phyloP scores from a whole-genome alignment of 92 coral and sea anemone genomes.

The Micromussa lordhowensis region DNA sequence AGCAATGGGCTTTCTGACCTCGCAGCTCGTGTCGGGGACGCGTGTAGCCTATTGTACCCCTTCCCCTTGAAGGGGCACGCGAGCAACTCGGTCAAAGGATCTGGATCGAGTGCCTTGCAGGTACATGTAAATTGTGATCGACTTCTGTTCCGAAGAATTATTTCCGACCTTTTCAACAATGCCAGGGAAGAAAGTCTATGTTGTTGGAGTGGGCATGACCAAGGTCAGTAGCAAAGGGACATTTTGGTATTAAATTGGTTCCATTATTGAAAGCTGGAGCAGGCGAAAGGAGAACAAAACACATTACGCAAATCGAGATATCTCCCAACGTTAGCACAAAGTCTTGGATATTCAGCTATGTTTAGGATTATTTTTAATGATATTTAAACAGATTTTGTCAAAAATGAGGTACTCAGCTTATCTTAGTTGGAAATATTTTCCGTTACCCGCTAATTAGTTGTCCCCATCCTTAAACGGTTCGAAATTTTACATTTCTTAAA shows the following conservation, averaged over 20 bases:
- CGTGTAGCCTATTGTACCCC: too few relatives aligned
- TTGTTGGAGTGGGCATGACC: constrained; percentile 99
- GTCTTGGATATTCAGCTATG: background rate
- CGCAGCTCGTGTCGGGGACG: too few relatives aligned
- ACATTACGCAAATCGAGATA: background rate
- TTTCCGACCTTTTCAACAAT: constrained; percentile 42
- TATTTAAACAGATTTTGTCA: too few relatives aligned
- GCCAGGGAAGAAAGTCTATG: constrained; percentile 88
- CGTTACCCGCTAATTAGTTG: too few relatives aligned
- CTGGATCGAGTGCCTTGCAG: constrained; percentile 35
- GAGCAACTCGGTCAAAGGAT: background rate
- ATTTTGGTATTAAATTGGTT: background rate
- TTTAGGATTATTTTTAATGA: too few relatives aligned
- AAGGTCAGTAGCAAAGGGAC: constrained; percentile 66
- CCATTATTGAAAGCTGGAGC: background rate
- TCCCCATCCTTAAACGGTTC: too few relatives aligned
- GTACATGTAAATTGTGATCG: background rate
- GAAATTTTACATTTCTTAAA: too few relatives aligned
- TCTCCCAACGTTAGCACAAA: background rate
- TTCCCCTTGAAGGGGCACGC: background rate
- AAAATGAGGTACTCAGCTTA: background rate
- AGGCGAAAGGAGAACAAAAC: background rate
- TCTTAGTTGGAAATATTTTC: background rate
- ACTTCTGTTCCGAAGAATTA: background rate
- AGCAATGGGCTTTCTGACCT: too few relatives aligned